Percentiles rank a stretch among this genome's conserved stretches.
These are phyloP conservation scores for Bombylius discolor DNA, from an alignment of 2,888 invertebrate genomes.

Conservation along the genomic window DNA sequence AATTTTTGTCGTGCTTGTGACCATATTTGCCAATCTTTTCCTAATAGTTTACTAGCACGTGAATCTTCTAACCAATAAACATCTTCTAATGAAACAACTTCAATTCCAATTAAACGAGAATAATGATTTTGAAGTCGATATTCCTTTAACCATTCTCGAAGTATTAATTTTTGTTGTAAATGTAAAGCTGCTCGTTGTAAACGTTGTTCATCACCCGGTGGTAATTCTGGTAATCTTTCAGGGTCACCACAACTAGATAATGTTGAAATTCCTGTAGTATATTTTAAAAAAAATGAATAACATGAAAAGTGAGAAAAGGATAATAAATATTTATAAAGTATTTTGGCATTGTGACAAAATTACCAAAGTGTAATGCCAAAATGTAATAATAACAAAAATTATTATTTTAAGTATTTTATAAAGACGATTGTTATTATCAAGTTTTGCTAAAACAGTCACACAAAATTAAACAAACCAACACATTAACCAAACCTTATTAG, in stretches of 20 bases:
- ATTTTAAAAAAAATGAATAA: too few species aligned
- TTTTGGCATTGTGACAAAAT: too few species aligned
- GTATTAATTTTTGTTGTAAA: slow-evolving; percentile 69
- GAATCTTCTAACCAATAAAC: slow-evolving; percentile 83
- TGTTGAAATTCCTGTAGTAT: slow-evolving; percentile 60
- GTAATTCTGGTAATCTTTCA: slow-evolving; percentile 61
- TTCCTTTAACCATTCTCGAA: slow-evolving; percentile 72
- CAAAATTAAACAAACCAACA: too few species aligned
- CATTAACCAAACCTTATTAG: too few species aligned
- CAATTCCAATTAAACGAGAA: slow-evolving; percentile 60
- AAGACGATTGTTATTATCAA: too few species aligned
- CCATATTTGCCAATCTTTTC: slow-evolving; percentile 69
- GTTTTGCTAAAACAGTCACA: too few species aligned
- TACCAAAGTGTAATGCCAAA: too few species aligned
- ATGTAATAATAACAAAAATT: too few species aligned
- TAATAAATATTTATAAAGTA: too few species aligned
- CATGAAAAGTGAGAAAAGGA: too few species aligned
- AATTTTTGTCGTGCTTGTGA: slow-evolving; percentile 66
- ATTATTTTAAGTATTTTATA: too few species aligned
- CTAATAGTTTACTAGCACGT: slow-evolving; percentile 60
- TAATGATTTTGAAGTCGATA: slow-evolving; percentile 61
- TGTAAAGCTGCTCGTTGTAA: slow-evolving; percentile 68
- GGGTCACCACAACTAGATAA: slow-evolving; percentile 70
- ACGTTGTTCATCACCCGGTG: slow-evolving; percentile 70
- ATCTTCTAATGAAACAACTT: slow-evolving; percentile 76